A percentile compares a stretch with the other conserved stretches of the same genome.
These are phyloP conservation scores for Euplexia lucipara DNA, from an alignment of 2,888 invertebrate species.

Conservation along the genomic window DNA sequence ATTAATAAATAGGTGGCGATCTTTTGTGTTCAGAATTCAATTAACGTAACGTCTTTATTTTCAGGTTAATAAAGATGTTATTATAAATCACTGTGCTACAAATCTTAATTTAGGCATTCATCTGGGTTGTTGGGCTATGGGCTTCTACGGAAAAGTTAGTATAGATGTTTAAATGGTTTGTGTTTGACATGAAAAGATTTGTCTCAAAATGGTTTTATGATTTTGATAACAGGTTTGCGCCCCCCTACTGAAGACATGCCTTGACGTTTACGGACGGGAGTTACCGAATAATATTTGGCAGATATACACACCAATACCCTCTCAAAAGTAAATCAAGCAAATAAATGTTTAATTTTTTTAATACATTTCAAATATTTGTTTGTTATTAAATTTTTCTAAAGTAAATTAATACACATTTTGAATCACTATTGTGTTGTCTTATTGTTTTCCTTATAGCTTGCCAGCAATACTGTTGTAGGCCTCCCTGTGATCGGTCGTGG, in stretches of 20 bases:
- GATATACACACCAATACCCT: slow-evolving; percentile 79
- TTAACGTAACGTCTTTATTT: slow-evolving; percentile 64
- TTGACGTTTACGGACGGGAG: slow-evolving; percentile 85
- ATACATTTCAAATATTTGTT: background rate
- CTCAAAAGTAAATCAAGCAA: slow-evolving; percentile 37
- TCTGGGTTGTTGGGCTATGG: slow-evolving; percentile 78
- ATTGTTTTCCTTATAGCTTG: slow-evolving; percentile 15
- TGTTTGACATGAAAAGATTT: slow-evolving; percentile 39
- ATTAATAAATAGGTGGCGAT: slow-evolving; percentile 18
- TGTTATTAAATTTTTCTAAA: background rate
- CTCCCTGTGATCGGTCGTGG: slow-evolving; percentile 23
- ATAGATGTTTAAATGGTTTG: slow-evolving; percentile 28
- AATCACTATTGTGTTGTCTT: background rate
- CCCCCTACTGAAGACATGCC: slow-evolving; percentile 82
- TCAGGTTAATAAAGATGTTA: slow-evolving; percentile 84
- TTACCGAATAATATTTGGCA: slow-evolving; percentile 84
- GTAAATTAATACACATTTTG: background rate
- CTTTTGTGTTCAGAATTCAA: slow-evolving; percentile 29
- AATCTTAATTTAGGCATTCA: slow-evolving; percentile 84
- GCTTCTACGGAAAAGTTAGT: slow-evolving; percentile 85
- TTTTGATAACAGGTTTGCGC: slow-evolving; percentile 79
- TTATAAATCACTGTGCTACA: slow-evolving; percentile 87
- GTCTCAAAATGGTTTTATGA: slow-evolving; percentile 19
- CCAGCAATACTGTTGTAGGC: background rate
- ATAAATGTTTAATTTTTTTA: background rate